Evolutionary conservation across 2,113 vertebrate genomes (phyloP).

Genomic region (Lasiurus cinereus): DNA sequence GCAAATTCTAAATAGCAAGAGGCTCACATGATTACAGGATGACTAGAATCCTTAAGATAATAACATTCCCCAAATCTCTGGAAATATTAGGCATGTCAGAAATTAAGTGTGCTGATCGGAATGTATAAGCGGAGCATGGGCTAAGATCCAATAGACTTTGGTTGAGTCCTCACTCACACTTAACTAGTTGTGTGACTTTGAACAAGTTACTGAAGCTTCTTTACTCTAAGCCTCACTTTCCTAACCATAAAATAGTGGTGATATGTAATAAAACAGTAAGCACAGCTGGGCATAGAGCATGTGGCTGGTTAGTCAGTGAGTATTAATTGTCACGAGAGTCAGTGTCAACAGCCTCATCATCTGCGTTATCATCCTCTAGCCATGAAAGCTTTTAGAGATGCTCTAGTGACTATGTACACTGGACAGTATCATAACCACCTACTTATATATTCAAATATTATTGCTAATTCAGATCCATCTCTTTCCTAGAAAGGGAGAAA

Average conservation of each 20-base stretch:
- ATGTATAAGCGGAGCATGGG: constrained; percentile 23
- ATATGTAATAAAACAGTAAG: neutral
- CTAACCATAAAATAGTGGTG: neutral
- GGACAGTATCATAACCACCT: neutral
- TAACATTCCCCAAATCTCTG: constrained; percentile 7
- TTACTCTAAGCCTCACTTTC: neutral
- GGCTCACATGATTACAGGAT: neutral
- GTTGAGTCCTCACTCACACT: neutral
- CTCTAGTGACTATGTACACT: neutral
- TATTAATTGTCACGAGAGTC: neutral
- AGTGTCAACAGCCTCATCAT: neutral
- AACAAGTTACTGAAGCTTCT: constrained; percentile 30
- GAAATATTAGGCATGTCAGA: neutral
- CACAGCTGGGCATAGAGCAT: neutral
- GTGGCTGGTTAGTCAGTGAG: neutral
- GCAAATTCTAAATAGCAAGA: constrained; percentile 23
- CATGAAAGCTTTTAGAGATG: neutral
- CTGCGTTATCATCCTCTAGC: neutral
- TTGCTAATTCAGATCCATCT: neutral
- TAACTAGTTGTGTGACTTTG: neutral
- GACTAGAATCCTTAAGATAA: constrained; percentile 39
- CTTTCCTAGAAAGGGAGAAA: neutral
- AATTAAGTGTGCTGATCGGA: neutral
- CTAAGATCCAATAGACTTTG: neutral
- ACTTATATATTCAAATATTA: neutral